Conservation (phyloP, 2,888 invertebrate species). For the Graphium colonna region DNA sequence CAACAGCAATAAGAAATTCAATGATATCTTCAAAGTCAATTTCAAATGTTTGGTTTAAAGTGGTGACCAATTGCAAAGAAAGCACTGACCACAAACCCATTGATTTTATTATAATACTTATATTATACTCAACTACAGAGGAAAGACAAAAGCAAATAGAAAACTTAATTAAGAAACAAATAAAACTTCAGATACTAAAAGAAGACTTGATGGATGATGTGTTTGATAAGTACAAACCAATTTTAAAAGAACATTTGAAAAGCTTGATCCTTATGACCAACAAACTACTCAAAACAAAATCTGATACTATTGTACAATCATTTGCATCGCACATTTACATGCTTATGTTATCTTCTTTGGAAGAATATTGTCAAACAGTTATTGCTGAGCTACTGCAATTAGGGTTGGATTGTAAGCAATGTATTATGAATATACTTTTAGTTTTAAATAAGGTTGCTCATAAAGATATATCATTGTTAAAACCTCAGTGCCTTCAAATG, state of each 20-base stretch:
- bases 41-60: slow-evolving; percentile 78
- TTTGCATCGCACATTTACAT: slow-evolving; percentile 81
- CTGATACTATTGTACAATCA: slow-evolving; percentile 72
- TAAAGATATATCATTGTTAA: slow-evolving; percentile 66
- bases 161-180: slow-evolving; percentile 81
- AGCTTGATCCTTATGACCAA: slow-evolving; percentile 79
- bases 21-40: slow-evolving; percentile 78
- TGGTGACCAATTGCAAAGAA: slow-evolving; percentile 72
- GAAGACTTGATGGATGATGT: slow-evolving; percentile 76
- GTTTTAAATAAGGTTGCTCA: slow-evolving; percentile 63
- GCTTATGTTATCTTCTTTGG: slow-evolving; percentile 66
- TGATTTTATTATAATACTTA: slow-evolving; percentile 84
- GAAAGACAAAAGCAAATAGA: slow-evolving; percentile 82
- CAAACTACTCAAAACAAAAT: slow-evolving; percentile 71
- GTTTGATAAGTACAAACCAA: slow-evolving; percentile 76
- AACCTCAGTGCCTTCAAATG: slow-evolving; percentile 80
- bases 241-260: slow-evolving; percentile 77
- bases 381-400: slow-evolving; percentile 64
- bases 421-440: slow-evolving; percentile 53
- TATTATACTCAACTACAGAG: slow-evolving; percentile 81
- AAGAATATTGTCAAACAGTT: slow-evolving; percentile 59
- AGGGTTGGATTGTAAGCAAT: slow-evolving; percentile 58
- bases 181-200: slow-evolving; percentile 81
- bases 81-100: slow-evolving; percentile 81
- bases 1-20: slow-evolving; percentile 77